Evolutionary conservation across 2,888 invertebrate genomes (phyloP).

Genomic region (Mantis religiosa): DNA sequence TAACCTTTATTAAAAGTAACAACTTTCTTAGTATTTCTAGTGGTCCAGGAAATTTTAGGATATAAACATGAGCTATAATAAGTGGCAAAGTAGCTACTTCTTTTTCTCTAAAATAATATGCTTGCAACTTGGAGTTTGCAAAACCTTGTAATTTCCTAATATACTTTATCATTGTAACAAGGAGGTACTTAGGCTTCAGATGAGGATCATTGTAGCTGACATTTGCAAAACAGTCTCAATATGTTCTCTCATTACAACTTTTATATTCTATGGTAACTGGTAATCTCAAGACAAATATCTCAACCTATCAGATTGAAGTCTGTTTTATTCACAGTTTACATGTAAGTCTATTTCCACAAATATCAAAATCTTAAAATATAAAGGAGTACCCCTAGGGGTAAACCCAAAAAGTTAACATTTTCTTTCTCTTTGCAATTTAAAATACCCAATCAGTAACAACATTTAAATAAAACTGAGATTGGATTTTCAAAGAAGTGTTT

Average conservation of each 20-base stretch:
- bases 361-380: not conserved
- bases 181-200: not conserved
- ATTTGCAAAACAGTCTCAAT: not conserved
- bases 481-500: no score
- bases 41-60: not conserved
- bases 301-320: not conserved
- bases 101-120: not conserved
- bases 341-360: not conserved
- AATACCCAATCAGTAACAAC: no score
- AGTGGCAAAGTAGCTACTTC: not conserved
- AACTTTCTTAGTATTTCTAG: not conserved
- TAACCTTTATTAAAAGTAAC: not conserved
- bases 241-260: not conserved
- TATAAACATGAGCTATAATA: not conserved
- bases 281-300: not conserved
- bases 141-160: not conserved
- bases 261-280: not conserved
- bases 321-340: not conserved
- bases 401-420: not conserved
- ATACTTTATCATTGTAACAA: not conserved
- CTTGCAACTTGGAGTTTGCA: not conserved
- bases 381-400: not conserved
- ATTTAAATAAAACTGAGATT: no score
- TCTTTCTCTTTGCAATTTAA: no score
- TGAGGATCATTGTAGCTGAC: not conserved